Evolutionary conservation across 2,888 invertebrate species (phyloP).

Genomic region (Tenthredo amoena): DNA sequence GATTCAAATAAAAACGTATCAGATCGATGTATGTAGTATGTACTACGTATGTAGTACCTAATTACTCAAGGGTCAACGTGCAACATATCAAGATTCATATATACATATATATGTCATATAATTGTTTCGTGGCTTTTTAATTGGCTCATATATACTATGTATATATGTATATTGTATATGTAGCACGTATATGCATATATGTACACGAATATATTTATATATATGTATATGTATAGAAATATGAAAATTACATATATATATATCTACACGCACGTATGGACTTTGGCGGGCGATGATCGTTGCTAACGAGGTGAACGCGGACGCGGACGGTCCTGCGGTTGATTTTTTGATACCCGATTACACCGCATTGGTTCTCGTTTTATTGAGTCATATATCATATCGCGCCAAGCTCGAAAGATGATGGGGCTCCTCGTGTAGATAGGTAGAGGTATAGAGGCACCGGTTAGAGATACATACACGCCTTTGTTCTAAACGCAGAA

Average conservation of each 20-base stretch:
- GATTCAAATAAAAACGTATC: background rate
- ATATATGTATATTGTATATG: background rate
- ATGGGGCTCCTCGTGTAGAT: slow-evolving; percentile 3
- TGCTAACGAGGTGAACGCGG: slow-evolving; percentile 46
- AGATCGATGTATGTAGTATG: background rate
- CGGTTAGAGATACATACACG: background rate
- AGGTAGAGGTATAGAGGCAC: background rate
- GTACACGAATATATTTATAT: background rate
- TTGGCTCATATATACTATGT: background rate
- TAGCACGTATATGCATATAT: too few relatives aligned
- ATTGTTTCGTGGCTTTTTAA: background rate
- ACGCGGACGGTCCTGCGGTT: slow-evolving; percentile 43
- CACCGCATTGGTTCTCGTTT: slow-evolving; percentile 69
- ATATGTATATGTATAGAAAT: background rate
- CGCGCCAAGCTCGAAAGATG: slow-evolving; percentile 27
- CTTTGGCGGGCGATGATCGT: slow-evolving; percentile 34
- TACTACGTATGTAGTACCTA: too few relatives aligned
- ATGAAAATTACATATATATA: background rate
- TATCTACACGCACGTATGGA: background rate
- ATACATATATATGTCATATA: too few relatives aligned
- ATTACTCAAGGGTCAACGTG: background rate
- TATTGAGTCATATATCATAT: slow-evolving; percentile 76
- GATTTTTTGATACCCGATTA: slow-evolving; percentile 47
- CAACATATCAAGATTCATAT: too few relatives aligned
- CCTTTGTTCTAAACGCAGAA: background rate